phyloP scores from a whole-genome alignment of 2,113 vertebrate species.

The Crocuta crocuta region DNA sequence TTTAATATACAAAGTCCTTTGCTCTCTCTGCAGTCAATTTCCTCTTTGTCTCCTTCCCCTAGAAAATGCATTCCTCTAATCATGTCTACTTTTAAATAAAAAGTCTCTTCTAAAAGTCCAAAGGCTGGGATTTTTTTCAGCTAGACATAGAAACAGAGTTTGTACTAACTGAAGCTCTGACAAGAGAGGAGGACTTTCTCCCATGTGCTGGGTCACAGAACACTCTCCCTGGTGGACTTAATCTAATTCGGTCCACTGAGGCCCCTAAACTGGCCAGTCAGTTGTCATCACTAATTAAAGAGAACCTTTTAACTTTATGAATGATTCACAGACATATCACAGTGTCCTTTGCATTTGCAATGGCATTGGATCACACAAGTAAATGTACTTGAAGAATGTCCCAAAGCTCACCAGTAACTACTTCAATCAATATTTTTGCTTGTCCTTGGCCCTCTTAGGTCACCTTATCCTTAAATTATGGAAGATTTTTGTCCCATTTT shows the following conservation, averaged over 20 bases:
- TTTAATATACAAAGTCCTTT: background rate
- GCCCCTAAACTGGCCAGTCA: background rate
- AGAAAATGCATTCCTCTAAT: slow-evolving; percentile 31
- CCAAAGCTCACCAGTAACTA: background rate
- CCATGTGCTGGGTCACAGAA: background rate
- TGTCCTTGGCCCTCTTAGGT: background rate
- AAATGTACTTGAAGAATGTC: slow-evolving; percentile 35
- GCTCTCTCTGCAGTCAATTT: slow-evolving; percentile 32
- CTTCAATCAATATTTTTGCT: background rate
- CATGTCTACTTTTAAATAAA: background rate
- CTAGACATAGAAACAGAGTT: background rate
- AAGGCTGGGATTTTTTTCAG: background rate
- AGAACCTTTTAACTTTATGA: slow-evolving; percentile 40
- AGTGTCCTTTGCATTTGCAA: background rate
- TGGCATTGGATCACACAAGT: background rate
- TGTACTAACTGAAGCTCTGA: background rate
- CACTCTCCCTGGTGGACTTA: background rate
- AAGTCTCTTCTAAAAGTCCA: slow-evolving; percentile 51
- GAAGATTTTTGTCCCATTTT: background rate
- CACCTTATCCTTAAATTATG: slow-evolving; percentile 18
- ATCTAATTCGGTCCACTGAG: slow-evolving; percentile 15
- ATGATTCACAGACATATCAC: slow-evolving; percentile 43
- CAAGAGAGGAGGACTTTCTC: background rate
- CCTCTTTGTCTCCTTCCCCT: background rate
- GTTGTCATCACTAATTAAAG: slow-evolving; percentile 66